These are phyloP conservation scores for Hydra vulgaris DNA, from an alignment of 30 jellyfish, hydroid and myxozoan species.

Conservation along the genomic window DNA sequence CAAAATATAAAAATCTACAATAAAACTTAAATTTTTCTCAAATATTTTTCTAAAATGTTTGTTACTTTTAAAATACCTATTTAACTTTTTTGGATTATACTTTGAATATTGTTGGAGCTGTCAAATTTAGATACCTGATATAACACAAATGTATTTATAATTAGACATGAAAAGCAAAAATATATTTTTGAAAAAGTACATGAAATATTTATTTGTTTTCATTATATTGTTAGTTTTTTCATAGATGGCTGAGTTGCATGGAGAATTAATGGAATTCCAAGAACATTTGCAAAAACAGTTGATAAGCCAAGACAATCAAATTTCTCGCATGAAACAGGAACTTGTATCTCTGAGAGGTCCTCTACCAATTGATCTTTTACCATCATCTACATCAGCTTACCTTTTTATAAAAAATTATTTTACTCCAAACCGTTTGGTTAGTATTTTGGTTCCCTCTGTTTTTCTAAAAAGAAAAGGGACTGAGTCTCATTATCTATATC, in stretches of 20 bases:
- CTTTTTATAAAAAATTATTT: background rate
- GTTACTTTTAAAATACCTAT: too few relatives aligned
- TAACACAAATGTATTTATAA: too few relatives aligned
- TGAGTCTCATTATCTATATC: conserved; percentile 82
- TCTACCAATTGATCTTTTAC: conserved; percentile 50
- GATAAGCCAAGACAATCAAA: conserved; percentile 33
- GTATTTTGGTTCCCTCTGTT: conserved; percentile 92
- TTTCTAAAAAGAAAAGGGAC: conserved; percentile 86
- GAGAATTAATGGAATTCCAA: conserved; percentile 83
- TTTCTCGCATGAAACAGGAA: conserved; percentile 56
- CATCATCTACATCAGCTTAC: conserved; percentile 18
- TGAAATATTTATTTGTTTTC: too few relatives aligned
- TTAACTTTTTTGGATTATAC: too few relatives aligned
- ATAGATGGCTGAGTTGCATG: conserved; percentile 93
- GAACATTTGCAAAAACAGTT: conserved; percentile 70
- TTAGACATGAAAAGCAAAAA: too few relatives aligned
- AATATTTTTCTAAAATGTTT: too few relatives aligned
- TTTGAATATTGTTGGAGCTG: too few relatives aligned
- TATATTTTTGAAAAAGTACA: too few relatives aligned
- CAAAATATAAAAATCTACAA: too few relatives aligned
- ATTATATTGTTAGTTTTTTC: too few relatives aligned
- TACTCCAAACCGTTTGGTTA: conserved; percentile 44
- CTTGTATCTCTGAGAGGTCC: conserved; percentile 88
- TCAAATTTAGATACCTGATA: too few relatives aligned
- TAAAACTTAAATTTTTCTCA: too few relatives aligned